Percentiles rank a stretch among this genome's conserved stretches.
These are phyloP conservation scores for Lontra canadensis DNA, from an alignment of 2,113 vertebrate genomes.

Conservation along the genomic window DNA sequence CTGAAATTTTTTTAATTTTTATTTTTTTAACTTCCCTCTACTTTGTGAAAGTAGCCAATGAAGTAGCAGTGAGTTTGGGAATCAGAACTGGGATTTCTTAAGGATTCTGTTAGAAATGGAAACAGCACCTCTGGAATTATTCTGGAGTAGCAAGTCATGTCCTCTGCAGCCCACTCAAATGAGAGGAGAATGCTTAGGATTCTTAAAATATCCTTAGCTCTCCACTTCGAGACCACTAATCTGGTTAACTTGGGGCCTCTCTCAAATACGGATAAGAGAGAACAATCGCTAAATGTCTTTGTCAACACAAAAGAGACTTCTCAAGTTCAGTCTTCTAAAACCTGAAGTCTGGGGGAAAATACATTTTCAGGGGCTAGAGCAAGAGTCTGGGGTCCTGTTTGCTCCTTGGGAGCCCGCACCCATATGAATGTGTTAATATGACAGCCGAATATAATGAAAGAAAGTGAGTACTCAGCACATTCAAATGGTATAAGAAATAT, in stretches of 20 bases:
- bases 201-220: background rate
- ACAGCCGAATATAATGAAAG: background rate
- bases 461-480: background rate
- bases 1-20: background rate
- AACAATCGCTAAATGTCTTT: background rate
- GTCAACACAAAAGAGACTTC: background rate
- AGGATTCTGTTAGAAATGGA: background rate
- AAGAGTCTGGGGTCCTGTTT: background rate
- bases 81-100: background rate
- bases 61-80: background rate
- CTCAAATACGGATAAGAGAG: background rate
- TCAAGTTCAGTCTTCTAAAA: constrained; percentile 19
- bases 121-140: background rate
- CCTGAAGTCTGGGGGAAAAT: background rate
- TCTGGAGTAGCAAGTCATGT: background rate
- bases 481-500: background rate
- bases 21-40: background rate
- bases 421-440: background rate
- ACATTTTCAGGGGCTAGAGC: background rate
- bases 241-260: background rate
- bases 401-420: background rate
- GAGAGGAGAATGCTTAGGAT: background rate
- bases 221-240: background rate
- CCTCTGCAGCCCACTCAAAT: background rate
- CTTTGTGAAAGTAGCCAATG: background rate